Base-by-base conservation (phyloP, 2,888 invertebrate genomes). In the Alentia gelatinosa region DNA sequence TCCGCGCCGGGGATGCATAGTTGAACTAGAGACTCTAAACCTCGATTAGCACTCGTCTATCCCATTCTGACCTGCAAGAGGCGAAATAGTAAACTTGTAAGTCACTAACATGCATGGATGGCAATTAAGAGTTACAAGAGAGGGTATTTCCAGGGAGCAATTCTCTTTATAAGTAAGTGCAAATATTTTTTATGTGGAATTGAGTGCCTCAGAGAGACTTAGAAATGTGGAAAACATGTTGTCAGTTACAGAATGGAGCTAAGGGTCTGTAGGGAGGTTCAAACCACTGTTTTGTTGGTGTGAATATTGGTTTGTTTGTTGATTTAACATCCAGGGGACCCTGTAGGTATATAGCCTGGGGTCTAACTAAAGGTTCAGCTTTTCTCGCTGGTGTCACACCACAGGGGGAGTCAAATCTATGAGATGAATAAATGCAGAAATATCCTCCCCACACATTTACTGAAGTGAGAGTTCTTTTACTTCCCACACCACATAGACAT, bases 41-140 rank as follows among this genome's bases (percentile, higher is more conserved):
- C 37, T 0, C 79, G 35, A 39, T 37, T 19, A 37, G 4, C n/a
- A 39, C 79, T 37, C 39, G 79, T 79, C 79, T 79, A 79, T 33
- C 79, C 79, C 79, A 79, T 79, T 79, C 79, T 79, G 39, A 79
- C n/a, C 79, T 79, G 79, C 35, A 79, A 79, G 15, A 39, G 30
- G 26, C 1, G 37, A 39, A 12, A 30, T 12, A 68, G n/a, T 12
- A 19, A 68, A 35, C 79, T 1, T 26, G 7, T 15, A n/a, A 19
- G n/a, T 19, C n/a, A 68, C 15, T 68, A 68, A 26, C 15, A 68
- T 26, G 26, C 26, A 47, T 26, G 15, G 26, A 12, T 26, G 26
- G 68, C 68, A 12, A 9, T 26, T 5, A 26, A 7, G 5, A n/a
- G 15, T n/a, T 7, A 68, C 15, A 26, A n/a, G 23, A 68, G 5